Percentiles rank a stretch among this genome's conserved stretches.
These are phyloP conservation scores for Phymastichus coffea DNA, from an alignment of 1,140 invertebrate species.

Conservation along the genomic window DNA sequence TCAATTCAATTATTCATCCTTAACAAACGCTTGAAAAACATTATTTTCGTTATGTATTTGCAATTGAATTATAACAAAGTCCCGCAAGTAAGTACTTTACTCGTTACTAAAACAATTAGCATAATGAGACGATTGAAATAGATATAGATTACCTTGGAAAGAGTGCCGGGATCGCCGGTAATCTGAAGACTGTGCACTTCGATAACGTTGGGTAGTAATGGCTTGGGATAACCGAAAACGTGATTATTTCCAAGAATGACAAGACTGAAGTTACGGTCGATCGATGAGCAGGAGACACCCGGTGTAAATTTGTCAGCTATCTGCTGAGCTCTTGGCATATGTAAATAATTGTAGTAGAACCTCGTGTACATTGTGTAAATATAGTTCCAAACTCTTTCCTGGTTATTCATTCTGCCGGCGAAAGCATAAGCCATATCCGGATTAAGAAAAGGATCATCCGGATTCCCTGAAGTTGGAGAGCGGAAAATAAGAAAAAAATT, in stretches of 20 bases:
- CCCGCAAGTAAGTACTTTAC: too few species aligned
- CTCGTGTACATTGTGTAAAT: constrained; percentile 45
- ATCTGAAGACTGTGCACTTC: constrained; percentile 60
- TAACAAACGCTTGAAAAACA: background rate
- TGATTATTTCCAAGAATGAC: constrained; percentile 50
- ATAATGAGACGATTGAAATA: too few species aligned
- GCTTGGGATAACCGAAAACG: constrained; percentile 49
- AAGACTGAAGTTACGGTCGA: constrained; percentile 48
- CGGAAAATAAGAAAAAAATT: too few species aligned
- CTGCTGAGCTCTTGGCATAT: constrained; percentile 39
- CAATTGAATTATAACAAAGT: too few species aligned
- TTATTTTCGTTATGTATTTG: too few species aligned
- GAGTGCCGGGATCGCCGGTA: constrained; percentile 22
- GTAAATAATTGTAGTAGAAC: constrained; percentile 44
- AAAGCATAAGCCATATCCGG: constrained; percentile 50
- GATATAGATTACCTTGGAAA: constrained; percentile 34
- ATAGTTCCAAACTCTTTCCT: constrained; percentile 40
- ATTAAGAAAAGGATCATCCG: constrained; percentile 48
- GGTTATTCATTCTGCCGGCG: constrained; percentile 40
- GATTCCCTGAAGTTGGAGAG: constrained; percentile 39
- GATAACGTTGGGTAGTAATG: constrained; percentile 54
- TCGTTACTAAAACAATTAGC: too few species aligned
- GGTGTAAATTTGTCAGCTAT: constrained; percentile 39
- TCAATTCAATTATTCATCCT: background rate
- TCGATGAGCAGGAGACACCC: constrained; percentile 36